phyloP scores from a whole-genome alignment of 2,888 invertebrate genomes.

The Drosophila paramelanica region DNA sequence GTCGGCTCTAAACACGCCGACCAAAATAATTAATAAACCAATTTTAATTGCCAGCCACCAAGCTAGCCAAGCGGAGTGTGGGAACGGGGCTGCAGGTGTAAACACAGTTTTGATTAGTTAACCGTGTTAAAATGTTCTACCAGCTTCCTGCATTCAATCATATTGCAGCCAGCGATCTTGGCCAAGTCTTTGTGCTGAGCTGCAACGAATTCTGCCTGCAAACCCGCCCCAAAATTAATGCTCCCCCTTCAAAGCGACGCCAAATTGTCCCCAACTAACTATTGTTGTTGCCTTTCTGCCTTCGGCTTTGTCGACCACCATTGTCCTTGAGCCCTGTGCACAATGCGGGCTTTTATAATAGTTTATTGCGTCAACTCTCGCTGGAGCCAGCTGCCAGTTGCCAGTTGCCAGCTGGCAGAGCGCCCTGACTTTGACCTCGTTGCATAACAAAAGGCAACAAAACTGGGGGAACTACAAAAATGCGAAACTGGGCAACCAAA shows the following conservation, averaged over 20 bases:
- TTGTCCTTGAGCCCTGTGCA: constrained; percentile 54
- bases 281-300: constrained; percentile 10
- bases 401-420: constrained; percentile 47
- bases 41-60: constrained; percentile 46
- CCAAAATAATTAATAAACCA: constrained; percentile 70
- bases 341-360: constrained; percentile 69
- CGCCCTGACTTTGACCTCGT: constrained; percentile 72
- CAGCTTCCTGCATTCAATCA: neutral
- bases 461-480: neutral
- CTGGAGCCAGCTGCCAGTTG: neutral
- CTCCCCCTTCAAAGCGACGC: constrained; percentile 6
- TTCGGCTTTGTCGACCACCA: constrained; percentile 3
- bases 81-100: neutral
- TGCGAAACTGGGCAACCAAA: constrained; percentile 4
- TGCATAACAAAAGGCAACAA: constrained; percentile 59
- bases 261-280: constrained; percentile 20
- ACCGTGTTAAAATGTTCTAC: neutral
- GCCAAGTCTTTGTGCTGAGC: neutral
- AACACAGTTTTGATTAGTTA: constrained; percentile 21
- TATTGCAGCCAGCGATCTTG: neutral
- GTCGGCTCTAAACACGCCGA: constrained; percentile 18
- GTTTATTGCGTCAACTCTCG: constrained; percentile 67
- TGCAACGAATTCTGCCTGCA: neutral
- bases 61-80: neutral
- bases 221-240: neutral